These are phyloP conservation scores for Drosophila parabipectinata DNA, from an alignment of 1,140 invertebrate species.

Conservation along the genomic window DNA sequence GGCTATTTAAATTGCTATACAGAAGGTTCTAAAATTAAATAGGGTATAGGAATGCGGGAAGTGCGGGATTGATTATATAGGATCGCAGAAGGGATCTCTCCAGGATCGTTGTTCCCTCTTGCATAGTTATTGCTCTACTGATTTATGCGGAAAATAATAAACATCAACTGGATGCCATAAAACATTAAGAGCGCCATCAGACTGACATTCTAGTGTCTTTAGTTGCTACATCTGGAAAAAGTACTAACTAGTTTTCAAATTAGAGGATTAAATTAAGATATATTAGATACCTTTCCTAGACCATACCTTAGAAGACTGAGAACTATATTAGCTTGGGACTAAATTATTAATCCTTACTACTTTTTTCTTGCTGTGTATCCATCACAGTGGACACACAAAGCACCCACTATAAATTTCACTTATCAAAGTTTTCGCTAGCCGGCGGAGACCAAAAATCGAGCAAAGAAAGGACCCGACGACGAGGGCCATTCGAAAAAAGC, in stretches of 20 bases:
- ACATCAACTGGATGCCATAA: constrained; percentile 56
- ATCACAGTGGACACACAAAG: constrained; percentile 58
- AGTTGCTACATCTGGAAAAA: constrained; percentile 7
- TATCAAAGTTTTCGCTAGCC: constrained; percentile 74
- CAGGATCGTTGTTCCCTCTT: constrained; percentile 16
- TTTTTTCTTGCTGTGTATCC: constrained; percentile 16
- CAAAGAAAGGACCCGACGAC: constrained; percentile 30
- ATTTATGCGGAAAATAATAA: constrained; percentile 48
- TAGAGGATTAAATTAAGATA: background rate
- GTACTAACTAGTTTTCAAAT: background rate
- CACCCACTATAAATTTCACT: constrained; percentile 79
- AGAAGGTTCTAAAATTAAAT: background rate
- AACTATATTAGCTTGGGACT: background rate
- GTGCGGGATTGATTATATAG: constrained; percentile 2
- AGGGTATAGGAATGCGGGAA: constrained; percentile 28
- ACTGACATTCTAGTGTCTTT: constrained; percentile 51
- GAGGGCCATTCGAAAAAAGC: constrained; percentile 35
- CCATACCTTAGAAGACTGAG: background rate
- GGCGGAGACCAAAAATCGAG: constrained; percentile 54
- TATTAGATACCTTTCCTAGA: background rate
- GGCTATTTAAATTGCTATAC: constrained; percentile 39
- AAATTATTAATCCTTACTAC: background rate
- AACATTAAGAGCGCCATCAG: constrained; percentile 62
- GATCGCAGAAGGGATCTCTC: constrained; percentile 29
- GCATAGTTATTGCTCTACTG: constrained; percentile 30